These are phyloP conservation scores for Aphodius sticticus DNA, from an alignment of 2,888 invertebrate genomes.

Conservation along the genomic window DNA sequence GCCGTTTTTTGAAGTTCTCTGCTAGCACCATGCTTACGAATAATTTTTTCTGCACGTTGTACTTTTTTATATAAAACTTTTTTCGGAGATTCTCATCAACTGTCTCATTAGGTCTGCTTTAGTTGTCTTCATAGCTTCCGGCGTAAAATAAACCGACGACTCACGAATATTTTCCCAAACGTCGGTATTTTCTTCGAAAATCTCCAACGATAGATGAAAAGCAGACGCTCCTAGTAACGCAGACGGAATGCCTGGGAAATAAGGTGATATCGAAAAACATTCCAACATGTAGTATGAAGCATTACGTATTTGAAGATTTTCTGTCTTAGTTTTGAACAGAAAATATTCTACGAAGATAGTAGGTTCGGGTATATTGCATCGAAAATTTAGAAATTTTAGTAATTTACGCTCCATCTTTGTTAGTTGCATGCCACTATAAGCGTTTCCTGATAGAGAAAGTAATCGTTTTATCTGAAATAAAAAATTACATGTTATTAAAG, in stretches of 20 bases:
- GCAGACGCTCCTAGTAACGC: background rate
- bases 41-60: background rate
- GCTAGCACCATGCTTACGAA: background rate
- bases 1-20: background rate
- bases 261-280: background rate
- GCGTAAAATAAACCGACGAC: background rate
- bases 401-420: background rate
- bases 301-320: background rate
- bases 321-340: background rate
- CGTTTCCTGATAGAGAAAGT: background rate
- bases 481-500: background rate
- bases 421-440: background rate
- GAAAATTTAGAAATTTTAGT: background rate
- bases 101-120: background rate
- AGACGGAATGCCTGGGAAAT: background rate
- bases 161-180: background rate
- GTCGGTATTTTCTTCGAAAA: background rate
- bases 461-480: background rate
- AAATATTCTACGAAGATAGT: background rate
- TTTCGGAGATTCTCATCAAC: background rate
- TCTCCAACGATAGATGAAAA: background rate
- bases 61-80: background rate
- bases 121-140: background rate
- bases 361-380: background rate
- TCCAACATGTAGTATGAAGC: background rate